phyloP scores from a whole-genome alignment of 2,888 invertebrate species.

The Geophilus truncorum region DNA sequence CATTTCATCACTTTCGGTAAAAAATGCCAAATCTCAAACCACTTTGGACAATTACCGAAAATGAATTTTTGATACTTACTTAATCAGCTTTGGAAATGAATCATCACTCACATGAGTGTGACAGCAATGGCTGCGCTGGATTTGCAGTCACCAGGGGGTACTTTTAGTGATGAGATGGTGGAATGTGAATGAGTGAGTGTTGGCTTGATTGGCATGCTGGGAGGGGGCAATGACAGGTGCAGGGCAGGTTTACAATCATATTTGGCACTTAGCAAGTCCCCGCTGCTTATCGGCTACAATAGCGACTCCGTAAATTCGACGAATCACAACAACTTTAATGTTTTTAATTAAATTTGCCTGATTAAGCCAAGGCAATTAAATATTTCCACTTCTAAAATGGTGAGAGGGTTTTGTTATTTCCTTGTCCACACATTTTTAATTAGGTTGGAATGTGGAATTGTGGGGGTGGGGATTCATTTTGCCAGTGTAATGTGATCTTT shows the following conservation, averaged over 20 bases:
- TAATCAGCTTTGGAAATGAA: background rate
- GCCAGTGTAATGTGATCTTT: background rate
- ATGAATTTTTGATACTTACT: background rate
- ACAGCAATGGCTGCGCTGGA: background rate
- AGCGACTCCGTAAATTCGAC: too few species aligned
- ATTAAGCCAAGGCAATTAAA: background rate
- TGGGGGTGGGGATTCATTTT: background rate
- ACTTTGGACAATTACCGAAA: too few species aligned
- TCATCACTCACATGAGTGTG: background rate
- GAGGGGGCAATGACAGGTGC: background rate
- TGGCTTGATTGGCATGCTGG: background rate
- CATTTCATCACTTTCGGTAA: too few species aligned
- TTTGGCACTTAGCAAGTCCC: background rate
- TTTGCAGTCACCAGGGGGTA: background rate
- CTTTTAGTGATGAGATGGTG: background rate
- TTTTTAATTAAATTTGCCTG: too few species aligned
- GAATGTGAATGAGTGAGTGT: background rate
- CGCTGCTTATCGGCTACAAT: background rate
- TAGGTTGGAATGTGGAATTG: background rate
- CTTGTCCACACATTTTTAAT: slow-evolving; percentile 2
- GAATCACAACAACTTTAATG: too few species aligned
- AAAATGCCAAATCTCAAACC: too few species aligned
- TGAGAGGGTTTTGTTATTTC: background rate
- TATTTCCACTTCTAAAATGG: background rate
- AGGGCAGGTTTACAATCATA: background rate